Conservation (phyloP, 2,797 vertebrate species). For the Rhabdophis nuchalis region DNA sequence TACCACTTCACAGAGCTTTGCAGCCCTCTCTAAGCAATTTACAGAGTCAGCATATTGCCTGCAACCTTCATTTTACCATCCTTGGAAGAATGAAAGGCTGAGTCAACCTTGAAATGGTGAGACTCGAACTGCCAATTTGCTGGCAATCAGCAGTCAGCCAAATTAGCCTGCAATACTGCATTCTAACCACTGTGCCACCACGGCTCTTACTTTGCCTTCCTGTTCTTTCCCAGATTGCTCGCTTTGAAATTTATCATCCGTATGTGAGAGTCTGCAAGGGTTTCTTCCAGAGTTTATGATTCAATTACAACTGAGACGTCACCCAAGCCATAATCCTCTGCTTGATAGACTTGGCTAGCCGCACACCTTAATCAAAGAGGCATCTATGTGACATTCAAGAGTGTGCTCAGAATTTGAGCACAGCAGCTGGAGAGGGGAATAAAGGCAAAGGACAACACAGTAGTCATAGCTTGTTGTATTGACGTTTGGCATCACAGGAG, state of each 20-base stretch:
- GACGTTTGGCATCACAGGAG: background rate
- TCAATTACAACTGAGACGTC: constrained; percentile 10
- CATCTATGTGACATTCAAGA: constrained; percentile 12
- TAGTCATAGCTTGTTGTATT: background rate
- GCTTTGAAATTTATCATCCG: background rate
- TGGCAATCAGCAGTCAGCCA: background rate
- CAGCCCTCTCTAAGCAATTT: background rate
- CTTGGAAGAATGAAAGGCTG: background rate
- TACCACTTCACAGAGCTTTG: background rate
- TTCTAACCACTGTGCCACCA: background rate
- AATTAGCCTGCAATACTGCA: background rate
- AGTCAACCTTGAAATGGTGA: background rate
- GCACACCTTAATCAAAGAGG: constrained; percentile 16
- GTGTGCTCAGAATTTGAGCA: background rate
- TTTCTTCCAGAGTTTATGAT: background rate
- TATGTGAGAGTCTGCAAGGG: background rate
- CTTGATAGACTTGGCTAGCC: constrained; percentile 21
- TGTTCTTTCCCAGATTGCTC: background rate
- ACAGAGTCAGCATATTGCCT: background rate
- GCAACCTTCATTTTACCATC: background rate
- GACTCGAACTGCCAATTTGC: no score
- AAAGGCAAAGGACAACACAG: background rate
- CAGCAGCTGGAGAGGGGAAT: background rate
- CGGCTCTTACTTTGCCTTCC: background rate
- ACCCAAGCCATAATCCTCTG: constrained; percentile 10